Conservation (phyloP, 2,113 vertebrate genomes). For the Pseudolaguvia tuberculata region DNA sequence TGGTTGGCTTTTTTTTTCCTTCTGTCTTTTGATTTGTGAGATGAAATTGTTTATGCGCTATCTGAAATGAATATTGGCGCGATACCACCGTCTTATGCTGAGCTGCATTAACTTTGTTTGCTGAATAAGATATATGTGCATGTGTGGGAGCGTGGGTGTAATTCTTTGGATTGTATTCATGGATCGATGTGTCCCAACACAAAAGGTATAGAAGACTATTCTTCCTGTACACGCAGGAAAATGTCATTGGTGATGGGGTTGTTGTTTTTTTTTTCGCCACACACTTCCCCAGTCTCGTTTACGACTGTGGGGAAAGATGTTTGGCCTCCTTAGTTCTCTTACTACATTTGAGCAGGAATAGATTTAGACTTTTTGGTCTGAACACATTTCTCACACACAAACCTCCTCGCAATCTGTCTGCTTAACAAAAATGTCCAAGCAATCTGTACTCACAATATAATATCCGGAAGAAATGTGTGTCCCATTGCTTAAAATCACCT, state of each 20-base stretch:
- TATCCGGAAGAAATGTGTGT: neutral
- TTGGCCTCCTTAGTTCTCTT: neutral
- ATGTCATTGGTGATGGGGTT: neutral
- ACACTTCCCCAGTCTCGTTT: neutral
- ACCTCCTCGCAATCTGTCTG: neutral
- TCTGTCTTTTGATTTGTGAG: slow-evolving; percentile 40
- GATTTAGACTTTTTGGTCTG: neutral
- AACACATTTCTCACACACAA: neutral
- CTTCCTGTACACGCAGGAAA: slow-evolving; percentile 20
- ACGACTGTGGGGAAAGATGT: neutral
- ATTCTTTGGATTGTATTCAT: slow-evolving; percentile 6
- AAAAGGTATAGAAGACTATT: slow-evolving; percentile 13
- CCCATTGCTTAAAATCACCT: too few relatives aligned
- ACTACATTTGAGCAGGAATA: neutral
- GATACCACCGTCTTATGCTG: slow-evolving; percentile 29
- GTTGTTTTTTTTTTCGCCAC: neutral
- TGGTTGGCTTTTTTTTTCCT: slow-evolving; percentile 52
- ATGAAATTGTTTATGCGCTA: slow-evolving; percentile 49
- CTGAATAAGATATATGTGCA: slow-evolving; percentile 14
- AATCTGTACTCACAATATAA: neutral
- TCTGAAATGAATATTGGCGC: slow-evolving; percentile 46
- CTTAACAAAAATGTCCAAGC: slow-evolving; percentile 1
- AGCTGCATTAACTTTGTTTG: slow-evolving; percentile 31
- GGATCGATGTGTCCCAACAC: slow-evolving; percentile 11
- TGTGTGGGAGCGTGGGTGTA: neutral